A percentile compares a stretch with the other conserved stretches of the same genome.
phyloP scores from a whole-genome alignment of 2,113 vertebrate species.

The Perccottus glenii region DNA sequence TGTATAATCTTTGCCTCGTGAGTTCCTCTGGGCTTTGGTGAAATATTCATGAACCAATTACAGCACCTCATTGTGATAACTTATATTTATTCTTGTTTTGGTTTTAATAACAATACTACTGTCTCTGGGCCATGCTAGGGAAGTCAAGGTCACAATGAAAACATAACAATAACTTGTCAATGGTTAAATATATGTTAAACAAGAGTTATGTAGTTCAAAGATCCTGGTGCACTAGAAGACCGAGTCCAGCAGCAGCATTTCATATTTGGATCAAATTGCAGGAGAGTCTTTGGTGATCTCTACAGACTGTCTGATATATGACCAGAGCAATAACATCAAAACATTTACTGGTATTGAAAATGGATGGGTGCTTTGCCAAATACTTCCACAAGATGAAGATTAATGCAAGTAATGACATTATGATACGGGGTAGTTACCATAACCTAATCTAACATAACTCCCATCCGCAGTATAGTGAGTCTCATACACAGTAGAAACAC shows the following conservation, averaged over 20 bases:
- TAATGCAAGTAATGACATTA: no score
- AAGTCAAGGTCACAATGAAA: conserved; percentile 2
- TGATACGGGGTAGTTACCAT: no score
- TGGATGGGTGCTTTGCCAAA: not conserved
- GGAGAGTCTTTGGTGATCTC: conserved; percentile 6
- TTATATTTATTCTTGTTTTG: not conserved
- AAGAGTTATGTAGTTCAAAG: not conserved
- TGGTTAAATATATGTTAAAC: not conserved
- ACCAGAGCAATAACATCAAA: conserved; percentile 14
- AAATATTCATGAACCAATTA: not conserved
- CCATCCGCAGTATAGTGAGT: no score
- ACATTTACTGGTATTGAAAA: not conserved
- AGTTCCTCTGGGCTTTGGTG: not conserved
- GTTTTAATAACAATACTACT: not conserved
- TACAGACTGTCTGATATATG: conserved; percentile 18
- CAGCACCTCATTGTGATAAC: not conserved
- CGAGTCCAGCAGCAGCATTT: not conserved
- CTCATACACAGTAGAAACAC: not conserved
- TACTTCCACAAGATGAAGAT: not conserved
- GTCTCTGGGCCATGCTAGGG: not conserved
- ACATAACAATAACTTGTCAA: not conserved
- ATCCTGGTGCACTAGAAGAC: not conserved
- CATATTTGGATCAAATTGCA: conserved; percentile 13
- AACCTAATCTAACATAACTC: no score
- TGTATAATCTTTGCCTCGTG: not conserved